These are phyloP conservation scores for Ostrea denselamellosa DNA, from an alignment of 1,140 invertebrate genomes.

Conservation along the genomic window DNA sequence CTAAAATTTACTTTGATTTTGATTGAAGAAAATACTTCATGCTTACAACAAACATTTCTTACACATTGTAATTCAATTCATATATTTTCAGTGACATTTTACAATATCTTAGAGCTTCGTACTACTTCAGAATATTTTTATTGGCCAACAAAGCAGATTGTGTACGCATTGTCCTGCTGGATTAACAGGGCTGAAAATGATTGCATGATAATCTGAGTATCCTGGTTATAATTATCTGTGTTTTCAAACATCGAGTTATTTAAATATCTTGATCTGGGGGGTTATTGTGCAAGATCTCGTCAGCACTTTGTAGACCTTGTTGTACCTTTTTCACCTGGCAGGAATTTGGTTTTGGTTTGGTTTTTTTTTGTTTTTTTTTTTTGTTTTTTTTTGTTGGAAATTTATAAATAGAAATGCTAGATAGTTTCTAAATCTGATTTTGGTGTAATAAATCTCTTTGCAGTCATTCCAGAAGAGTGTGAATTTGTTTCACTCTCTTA, in stretches of 20 bases:
- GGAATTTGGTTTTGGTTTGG: no score
- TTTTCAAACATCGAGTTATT: background rate
- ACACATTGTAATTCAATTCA: background rate
- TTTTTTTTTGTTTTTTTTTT: slow-evolving; percentile 3
- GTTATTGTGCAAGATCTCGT: background rate
- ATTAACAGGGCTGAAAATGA: slow-evolving; percentile 24
- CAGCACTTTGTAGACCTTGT: background rate
- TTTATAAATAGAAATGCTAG: background rate
- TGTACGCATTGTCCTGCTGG: background rate
- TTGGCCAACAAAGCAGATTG: background rate
- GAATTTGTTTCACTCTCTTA: background rate
- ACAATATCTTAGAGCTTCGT: background rate
- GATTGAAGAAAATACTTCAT: background rate
- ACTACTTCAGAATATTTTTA: background rate
- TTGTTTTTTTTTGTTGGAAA: background rate
- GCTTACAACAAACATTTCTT: background rate
- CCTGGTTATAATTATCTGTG: background rate
- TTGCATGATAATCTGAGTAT: background rate
- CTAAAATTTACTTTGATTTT: background rate
- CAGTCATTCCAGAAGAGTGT: background rate
- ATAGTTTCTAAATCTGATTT: slow-evolving; percentile 3
- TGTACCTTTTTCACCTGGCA: slow-evolving; percentile 1
- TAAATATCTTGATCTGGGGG: background rate
- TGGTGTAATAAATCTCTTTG: background rate
- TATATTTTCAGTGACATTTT: background rate